Base-by-base conservation (phyloP, 2,113 vertebrate genomes). In the Chloroceryle aenea region DNA sequence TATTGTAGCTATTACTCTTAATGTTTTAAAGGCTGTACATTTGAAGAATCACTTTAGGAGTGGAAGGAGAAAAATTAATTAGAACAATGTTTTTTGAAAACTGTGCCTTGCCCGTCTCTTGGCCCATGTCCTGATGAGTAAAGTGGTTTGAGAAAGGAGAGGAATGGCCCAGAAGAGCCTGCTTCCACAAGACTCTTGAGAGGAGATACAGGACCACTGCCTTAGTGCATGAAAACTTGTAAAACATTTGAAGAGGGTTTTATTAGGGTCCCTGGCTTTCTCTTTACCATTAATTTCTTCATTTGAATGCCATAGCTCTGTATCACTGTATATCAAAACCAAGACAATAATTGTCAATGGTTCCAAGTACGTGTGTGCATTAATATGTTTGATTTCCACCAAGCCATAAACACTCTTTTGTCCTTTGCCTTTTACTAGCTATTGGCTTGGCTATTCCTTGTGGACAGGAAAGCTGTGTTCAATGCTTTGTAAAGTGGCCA, bases 401-500 rank as follows among this genome's bases (percentile, higher is more conserved):
- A 0, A 87, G 81, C 87, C 77, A 56, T 94, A 96, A 97, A 97
- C 93, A 93, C 27, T 75, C 89, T 93, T 93, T 95, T 96, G 87
- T 96, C 93, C 48, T 95, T 87, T 93, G 83, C 89, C 32, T 95
- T 93, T 82, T 93, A 64, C 80, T 87, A 76, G 71, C 73, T 92
- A 62, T 89, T 85, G 89, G 79, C 86, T 95, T 85, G 85, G 81
- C 53, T 93, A 3, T 91, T 93, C 94, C 87, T 91, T 61, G 55
- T 52, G 91, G 85, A 95, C 95, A 95, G 93, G 95, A 96, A 97
- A 96, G 87, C 94, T 68, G 61, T 95, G 90, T 96, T 94, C 96
- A 96, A 87, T 93, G 78, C 96, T 93, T 95, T 97, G 85, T 96
- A 75, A 94, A 93, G 95, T 93, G 83, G 75, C 85, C 85, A 95